Evolutionary conservation across 2,797 vertebrate species (phyloP).

Genomic region (Choloepus didactylus): DNA sequence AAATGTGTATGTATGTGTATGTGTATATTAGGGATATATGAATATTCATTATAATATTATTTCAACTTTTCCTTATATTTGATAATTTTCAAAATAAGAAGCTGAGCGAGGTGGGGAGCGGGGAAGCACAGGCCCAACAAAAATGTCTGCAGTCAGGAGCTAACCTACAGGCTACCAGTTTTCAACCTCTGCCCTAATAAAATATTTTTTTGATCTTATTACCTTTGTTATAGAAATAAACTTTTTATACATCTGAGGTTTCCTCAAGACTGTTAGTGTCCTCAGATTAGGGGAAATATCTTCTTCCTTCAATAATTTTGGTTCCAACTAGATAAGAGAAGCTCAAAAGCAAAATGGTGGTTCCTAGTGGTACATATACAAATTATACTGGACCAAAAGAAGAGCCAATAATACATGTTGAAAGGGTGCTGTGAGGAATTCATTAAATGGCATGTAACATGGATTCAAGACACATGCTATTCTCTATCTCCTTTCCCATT

Average conservation of each 20-base stretch:
- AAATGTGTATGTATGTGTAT: neutral
- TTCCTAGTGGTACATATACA: neutral
- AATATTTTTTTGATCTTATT: neutral
- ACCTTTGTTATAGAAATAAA: neutral
- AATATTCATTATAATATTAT: neutral
- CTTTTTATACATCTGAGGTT: neutral
- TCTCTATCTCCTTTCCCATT: neutral
- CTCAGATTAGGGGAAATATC: neutral
- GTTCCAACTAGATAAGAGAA: neutral
- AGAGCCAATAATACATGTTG: neutral
- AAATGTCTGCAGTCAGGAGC: neutral
- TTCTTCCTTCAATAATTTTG: conserved; percentile 28
- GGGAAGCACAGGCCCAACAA: no score
- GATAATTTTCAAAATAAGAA: conserved; percentile 24
- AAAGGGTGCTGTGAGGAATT: neutral
- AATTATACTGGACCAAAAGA: neutral
- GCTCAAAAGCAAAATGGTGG: neutral
- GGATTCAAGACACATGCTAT: neutral
- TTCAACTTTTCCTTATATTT: conserved; percentile 27
- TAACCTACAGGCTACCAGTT: neutral
- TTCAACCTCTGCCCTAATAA: neutral
- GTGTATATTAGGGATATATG: neutral
- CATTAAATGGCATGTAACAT: neutral
- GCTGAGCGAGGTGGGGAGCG: no score
- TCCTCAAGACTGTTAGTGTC: neutral